Conservation (phyloP, 1,140 invertebrate species). For the Bathynomus jamesi region DNA sequence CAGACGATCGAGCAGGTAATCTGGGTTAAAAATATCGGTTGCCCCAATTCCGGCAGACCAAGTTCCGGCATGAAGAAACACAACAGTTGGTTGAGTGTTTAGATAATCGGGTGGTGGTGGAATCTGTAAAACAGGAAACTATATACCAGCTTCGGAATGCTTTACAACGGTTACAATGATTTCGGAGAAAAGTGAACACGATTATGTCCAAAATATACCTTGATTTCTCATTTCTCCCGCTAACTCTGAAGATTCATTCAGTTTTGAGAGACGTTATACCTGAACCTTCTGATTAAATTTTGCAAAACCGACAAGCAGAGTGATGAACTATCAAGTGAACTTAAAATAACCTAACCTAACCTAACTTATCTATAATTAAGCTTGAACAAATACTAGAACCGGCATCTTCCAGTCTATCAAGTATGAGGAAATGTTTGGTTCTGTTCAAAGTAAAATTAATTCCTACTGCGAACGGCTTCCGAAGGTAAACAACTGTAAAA, state of each 20-base stretch:
- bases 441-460: no score
- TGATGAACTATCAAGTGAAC: no score
- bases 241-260: not conserved
- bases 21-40: constrained; percentile 34
- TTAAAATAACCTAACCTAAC: no score
- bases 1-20: constrained; percentile 42
- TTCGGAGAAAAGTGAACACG: not conserved
- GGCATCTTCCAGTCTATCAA: no score
- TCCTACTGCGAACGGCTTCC: no score
- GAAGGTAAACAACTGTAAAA: no score
- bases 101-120: constrained; percentile 13
- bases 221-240: no score
- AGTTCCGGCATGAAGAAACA: constrained; percentile 38
- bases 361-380: no score
- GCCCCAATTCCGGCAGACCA: constrained; percentile 25
- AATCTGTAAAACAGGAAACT: not conserved
- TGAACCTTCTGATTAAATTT: not conserved
- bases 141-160: not conserved
- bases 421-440: no score
- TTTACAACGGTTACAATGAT: not conserved
- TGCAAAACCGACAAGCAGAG: not conserved
- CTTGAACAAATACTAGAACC: no score
- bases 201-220: not conserved
- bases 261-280: not conserved
- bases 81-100: constrained; percentile 29